Base-by-base conservation (phyloP, 1,140 invertebrate genomes). In the Aphelinus certus region DNA sequence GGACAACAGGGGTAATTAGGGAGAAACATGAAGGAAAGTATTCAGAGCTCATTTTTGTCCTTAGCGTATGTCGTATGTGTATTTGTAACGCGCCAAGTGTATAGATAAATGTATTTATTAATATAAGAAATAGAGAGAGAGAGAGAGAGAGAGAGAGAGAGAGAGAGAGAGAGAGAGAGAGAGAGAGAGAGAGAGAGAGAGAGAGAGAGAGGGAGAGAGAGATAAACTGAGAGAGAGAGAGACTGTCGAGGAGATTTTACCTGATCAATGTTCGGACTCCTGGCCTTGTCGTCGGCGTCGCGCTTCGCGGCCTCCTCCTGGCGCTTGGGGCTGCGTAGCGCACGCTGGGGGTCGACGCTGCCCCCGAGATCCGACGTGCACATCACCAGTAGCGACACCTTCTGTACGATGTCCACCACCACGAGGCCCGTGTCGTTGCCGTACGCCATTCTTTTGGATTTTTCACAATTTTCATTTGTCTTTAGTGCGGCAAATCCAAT, bases 391-490 rank as follows among this genome's bases (percentile, higher is more conserved):
- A 99, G 90, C 87, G 95, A 94, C 73, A 92, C 91, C 89, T 96
- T 96, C 88, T 98, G 96, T 82, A 97, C 91, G 86, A 96, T 94
- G 90, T 99, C 97, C 81, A 98, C 92, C 87, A 99, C 93, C 81
- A 97, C 96, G 82, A 99, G 88, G 77, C 97, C 97, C 78, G 93
- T 93, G 88, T 98, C 97, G 87, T 96, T 98, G 81, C 97, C 97
- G 90, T 98, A 98, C 78, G 97, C 95, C 92, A 99, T 91, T 83
- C 97, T 98, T 88, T 68, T 78, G 81, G 67, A 26, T 26, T 26
- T 26, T 26, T 26, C 26, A 26, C 26, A 26, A 26, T 26, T 26
- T 26, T 26, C 10, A 55, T 55, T 26, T 26, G 26, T 26, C 26
- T 26, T 26, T 26, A 26, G 26, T 26, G 26, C 26, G 26, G 26